phyloP scores from a whole-genome alignment of 2,888 invertebrate genomes.

The Lasioglossum calceatum region DNA sequence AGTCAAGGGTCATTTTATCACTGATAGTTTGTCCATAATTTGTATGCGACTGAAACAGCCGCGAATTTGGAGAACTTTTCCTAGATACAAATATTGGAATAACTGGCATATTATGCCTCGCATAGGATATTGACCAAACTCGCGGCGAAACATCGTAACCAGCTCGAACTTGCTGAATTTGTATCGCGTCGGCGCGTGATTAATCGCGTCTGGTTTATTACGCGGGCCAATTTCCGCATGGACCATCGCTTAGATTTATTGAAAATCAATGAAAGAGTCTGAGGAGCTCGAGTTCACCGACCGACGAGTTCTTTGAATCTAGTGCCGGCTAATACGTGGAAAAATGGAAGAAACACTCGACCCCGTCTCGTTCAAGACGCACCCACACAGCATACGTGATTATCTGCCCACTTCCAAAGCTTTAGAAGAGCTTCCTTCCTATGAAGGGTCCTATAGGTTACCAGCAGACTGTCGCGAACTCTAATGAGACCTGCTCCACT shows the following conservation, averaged over 20 bases:
- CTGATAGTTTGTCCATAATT: not conserved
- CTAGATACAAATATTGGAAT: slow-evolving; percentile 44
- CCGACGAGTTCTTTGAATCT: slow-evolving; percentile 57
- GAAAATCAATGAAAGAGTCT: slow-evolving; percentile 31
- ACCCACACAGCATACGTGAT: slow-evolving; percentile 63
- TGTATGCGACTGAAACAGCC: not conserved
- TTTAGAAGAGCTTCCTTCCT: slow-evolving; percentile 54
- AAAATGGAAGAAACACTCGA: slow-evolving; percentile 59
- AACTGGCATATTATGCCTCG: slow-evolving; percentile 48
- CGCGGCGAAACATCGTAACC: slow-evolving; percentile 39
- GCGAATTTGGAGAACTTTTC: not conserved
- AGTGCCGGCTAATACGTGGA: slow-evolving; percentile 50
- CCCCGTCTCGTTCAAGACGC: slow-evolving; percentile 57
- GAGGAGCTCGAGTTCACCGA: slow-evolving; percentile 66
- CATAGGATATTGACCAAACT: slow-evolving; percentile 73
- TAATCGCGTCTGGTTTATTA: slow-evolving; percentile 34
- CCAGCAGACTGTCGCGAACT: slow-evolving; percentile 34
- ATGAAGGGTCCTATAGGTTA: slow-evolving; percentile 44
- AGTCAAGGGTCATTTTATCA: not conserved
- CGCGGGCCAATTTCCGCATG: not conserved
- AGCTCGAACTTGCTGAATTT: slow-evolving; percentile 16
- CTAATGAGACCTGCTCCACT: slow-evolving; percentile 45
- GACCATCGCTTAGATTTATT: slow-evolving; percentile 28
- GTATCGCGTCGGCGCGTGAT: slow-evolving; percentile 38
- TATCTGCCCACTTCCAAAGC: slow-evolving; percentile 60